Evolutionary conservation across 2,888 invertebrate species (phyloP), one percentile per base, ranked within the genome.

Genomic region (Ceramica pisi): DNA sequence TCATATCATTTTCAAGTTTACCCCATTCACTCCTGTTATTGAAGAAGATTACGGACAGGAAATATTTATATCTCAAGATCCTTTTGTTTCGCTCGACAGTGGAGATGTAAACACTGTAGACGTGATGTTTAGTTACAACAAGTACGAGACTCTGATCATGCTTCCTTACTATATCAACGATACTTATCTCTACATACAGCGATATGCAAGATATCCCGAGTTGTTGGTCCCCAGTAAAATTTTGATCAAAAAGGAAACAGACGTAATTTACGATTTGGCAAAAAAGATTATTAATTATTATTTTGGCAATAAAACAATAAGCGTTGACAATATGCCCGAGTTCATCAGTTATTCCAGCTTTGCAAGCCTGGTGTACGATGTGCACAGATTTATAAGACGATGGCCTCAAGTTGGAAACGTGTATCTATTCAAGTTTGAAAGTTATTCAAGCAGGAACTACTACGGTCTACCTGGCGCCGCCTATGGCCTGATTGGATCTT

Each of bases 111-210:
- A 89, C 62, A 75, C 88, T n/a, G 94, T 97, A 0, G 98, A 98
- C 0, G 96, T 97, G 89, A 96, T 98, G 90, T 94, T 97, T 35
- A 98, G 98, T 3, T 90, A 97, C 8, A 98, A 97, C 12, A 96
- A 96, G 0, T 96, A 97, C 63, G 98, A 98, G 92, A 97, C 97
- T 6, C 46, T 90, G 19, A 23, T 89, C 0, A 78, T 67, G 5
- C 16, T 90, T 7, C 41, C 73, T 6, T 1, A 23, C 1, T 72
- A 86, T 5, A 84, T 83, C 21, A 50, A 38, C 21, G 63, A 50
- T 41, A 51, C 41, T 9, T 59, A 19, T 9, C 53, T 19, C 5
- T 59, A 83, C 0, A 60, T 87, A 2, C 21, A 73, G 4, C 67
- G 76, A 3, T 90, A 87, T 63, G 74, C 80, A 1, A 82, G 63